Conservation (phyloP, 2,888 invertebrate genomes). For the Tetragonisca angustula region DNA sequence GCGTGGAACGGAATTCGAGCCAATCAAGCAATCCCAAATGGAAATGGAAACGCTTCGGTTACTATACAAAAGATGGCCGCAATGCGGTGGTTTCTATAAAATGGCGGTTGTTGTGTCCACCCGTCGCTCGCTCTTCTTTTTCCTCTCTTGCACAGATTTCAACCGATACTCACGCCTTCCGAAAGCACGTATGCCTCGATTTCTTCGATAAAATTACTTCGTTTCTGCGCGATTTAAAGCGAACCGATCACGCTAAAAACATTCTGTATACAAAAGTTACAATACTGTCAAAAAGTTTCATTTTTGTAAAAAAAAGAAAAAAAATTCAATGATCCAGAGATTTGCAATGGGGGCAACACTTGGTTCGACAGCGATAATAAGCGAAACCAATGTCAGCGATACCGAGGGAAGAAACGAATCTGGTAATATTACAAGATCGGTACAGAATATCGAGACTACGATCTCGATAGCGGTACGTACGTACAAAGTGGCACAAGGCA, state of each 20-base stretch:
- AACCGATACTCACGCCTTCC: not conserved
- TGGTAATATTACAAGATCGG: conserved; percentile 51
- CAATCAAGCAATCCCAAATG: conserved; percentile 65
- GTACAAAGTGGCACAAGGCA: conserved; percentile 69
- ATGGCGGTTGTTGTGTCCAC: conserved; percentile 69
- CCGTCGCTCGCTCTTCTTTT: not conserved
- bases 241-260: not conserved
- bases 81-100: conserved; percentile 71
- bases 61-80: conserved; percentile 75
- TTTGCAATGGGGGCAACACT: too few relatives aligned
- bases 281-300: not conserved
- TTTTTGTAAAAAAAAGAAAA: not conserved
- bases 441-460: conserved; percentile 48
- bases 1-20: conserved; percentile 68
- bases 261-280: not conserved
- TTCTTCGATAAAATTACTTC: not conserved
- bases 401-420: conserved; percentile 36
- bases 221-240: not conserved
- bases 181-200: not conserved
- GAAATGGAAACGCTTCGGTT: conserved; percentile 65
- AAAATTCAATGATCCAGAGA: too few relatives aligned
- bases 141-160: conserved; percentile 4
- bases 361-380: not conserved
- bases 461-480: conserved; percentile 62
- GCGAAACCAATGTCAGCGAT: conserved; percentile 1